Evolutionary conservation across 2,888 invertebrate genomes (phyloP).

Genomic region (Euclidia mi): DNA sequence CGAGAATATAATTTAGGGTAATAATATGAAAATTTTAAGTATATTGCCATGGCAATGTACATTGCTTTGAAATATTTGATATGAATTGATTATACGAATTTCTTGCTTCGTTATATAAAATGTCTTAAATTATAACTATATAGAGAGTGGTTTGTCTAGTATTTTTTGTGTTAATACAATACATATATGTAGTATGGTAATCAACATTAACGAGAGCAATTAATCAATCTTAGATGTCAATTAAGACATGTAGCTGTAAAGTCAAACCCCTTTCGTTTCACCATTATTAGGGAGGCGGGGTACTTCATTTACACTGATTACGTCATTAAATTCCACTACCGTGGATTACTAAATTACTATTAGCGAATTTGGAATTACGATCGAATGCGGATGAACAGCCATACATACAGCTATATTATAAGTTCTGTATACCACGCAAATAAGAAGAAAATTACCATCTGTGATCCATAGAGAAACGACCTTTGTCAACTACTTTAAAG

Average conservation of each 20-base stretch:
- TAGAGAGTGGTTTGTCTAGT: no score
- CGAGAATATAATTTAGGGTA: slow-evolving; percentile 42
- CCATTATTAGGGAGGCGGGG: neutral
- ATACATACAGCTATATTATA: no score
- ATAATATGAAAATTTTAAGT: slow-evolving; percentile 33
- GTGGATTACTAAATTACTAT: neutral
- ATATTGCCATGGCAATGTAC: slow-evolving; percentile 17
- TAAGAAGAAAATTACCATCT: no score
- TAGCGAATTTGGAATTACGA: neutral
- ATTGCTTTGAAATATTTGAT: slow-evolving; percentile 14
- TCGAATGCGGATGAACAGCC: neutral
- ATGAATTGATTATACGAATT: neutral
- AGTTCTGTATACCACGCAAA: no score
- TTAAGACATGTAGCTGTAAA: slow-evolving; percentile 2
- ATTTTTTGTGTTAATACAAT: no score
- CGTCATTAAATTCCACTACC: neutral
- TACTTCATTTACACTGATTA: neutral
- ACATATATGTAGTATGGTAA: neutral
- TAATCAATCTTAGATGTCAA: slow-evolving; percentile 15
- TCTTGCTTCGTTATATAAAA: neutral
- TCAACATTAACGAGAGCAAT: slow-evolving; percentile 2
- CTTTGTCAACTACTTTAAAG: no score
- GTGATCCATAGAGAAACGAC: no score
- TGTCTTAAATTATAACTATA: no score
- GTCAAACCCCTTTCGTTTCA: neutral